Evolutionary conservation across 2,888 invertebrate genomes (phyloP), one percentile per base, ranked within the genome.

Genomic region (Xestia c-nigrum): DNA sequence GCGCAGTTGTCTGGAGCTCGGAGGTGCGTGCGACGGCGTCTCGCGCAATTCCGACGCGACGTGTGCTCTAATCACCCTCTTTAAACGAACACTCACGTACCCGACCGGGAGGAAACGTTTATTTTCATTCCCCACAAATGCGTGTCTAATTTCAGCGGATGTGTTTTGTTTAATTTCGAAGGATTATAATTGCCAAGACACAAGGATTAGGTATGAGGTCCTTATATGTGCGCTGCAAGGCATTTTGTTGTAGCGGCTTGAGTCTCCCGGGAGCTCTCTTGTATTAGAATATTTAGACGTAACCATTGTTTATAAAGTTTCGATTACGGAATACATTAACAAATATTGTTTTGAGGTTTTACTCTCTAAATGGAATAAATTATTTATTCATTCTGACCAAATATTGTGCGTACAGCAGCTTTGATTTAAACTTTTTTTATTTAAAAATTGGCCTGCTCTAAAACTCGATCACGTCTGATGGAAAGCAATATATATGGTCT

Each of bases 51-150:
- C 89, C 88, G 79, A 84, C 85, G 89, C 92, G 92, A 94, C 93
- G 94, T 94, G 94, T 89, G 92, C 89, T 90, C 92, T 95, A 94
- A 95, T 95, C 94, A 94, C 94, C 93, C 92, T 92, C 93, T 94
- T 94, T 94, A 94, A 92, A 92, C 89, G 91, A 90, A 91, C 90
- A 90, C 94, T 93, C 95, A 95, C 95, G 95, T 94, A 88, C 85
- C 89, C 87, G 81, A 76, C 87, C 87, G 89, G 87, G 91, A 91
- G 92, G 89, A 92, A 94, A 92, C 93, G 93, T 95, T 94, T 94
- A 93, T 95, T 95, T 94, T 95, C 94, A 95, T 95, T 93, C 92
- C 87, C 93, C 93, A 91, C 94, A 95, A 95, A 94, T 92, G 94
- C 90, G 92, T 92, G 92, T 93, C 94, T 95, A 94, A 95, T 95